These are phyloP conservation scores for Hippocampus barbouri DNA, from an alignment of 2,113 vertebrate species.

Conservation along the genomic window DNA sequence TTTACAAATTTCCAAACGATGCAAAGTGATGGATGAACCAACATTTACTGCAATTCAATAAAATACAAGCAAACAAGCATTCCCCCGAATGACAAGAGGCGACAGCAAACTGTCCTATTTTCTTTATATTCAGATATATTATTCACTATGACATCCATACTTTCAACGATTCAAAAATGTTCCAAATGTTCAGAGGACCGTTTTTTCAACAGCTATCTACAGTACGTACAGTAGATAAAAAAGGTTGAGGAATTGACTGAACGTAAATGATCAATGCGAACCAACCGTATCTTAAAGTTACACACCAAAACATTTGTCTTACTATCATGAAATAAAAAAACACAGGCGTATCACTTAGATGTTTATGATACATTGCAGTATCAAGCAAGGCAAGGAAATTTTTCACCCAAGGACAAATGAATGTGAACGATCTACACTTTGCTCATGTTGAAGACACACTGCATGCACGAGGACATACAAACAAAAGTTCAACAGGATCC, in stretches of 20 bases:
- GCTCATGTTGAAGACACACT: constrained; percentile 1
- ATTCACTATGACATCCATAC: too few species aligned
- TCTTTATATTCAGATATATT: too few species aligned
- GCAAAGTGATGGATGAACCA: not conserved
- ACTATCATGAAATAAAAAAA: not conserved
- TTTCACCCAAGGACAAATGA: not conserved
- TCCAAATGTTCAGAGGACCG: too few species aligned
- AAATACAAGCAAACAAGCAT: too few species aligned
- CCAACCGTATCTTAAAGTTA: not conserved
- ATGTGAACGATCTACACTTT: not conserved
- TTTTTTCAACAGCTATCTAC: too few species aligned
- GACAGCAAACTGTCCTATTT: too few species aligned
- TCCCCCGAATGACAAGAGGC: too few species aligned
- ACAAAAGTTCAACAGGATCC: not conserved
- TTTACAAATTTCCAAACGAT: not conserved
- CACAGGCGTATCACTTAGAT: not conserved
- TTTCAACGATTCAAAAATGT: not conserved
- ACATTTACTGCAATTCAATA: too few species aligned
- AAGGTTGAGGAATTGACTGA: not conserved
- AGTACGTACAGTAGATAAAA: not conserved
- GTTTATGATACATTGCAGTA: not conserved
- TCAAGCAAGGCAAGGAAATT: not conserved
- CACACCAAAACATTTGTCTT: not conserved
- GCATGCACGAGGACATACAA: constrained; percentile 2
- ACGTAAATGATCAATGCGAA: not conserved